Conservation (phyloP, 2,888 invertebrate genomes). For the Gasteruption jaculator region DNA sequence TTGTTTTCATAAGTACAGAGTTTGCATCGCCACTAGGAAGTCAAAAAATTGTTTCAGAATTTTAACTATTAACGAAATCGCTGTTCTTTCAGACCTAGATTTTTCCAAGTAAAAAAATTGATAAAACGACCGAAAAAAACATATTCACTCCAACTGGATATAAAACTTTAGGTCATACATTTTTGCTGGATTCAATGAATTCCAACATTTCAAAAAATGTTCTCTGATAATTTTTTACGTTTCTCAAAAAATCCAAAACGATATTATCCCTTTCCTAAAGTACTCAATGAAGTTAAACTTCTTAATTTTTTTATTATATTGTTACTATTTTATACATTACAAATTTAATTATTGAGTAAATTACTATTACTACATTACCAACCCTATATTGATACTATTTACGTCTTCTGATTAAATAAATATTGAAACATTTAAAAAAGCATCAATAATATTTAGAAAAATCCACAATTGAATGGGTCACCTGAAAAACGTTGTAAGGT, state of each 20-base stretch:
- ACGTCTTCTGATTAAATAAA: background rate
- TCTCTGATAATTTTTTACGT: too few species aligned
- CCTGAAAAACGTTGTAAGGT: too few species aligned
- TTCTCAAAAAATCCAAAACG: too few species aligned
- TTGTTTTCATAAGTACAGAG: slow-evolving; percentile 79
- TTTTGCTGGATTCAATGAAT: too few species aligned
- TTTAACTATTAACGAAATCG: background rate
- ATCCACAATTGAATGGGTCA: too few species aligned
- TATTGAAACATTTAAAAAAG: background rate
- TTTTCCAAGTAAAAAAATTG: too few species aligned
- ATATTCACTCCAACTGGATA: too few species aligned
- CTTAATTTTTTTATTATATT: background rate
- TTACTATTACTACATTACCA: background rate
- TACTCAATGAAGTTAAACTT: too few species aligned
- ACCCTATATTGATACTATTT: background rate
- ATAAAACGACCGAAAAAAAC: too few species aligned
- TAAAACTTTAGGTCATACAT: too few species aligned
- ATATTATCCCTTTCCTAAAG: too few species aligned
- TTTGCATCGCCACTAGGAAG: slow-evolving; percentile 66
- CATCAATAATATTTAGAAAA: background rate
- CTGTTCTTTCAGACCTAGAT: background rate
- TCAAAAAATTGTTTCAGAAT: slow-evolving; percentile 10
- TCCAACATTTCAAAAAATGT: too few species aligned
- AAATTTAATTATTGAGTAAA: background rate
- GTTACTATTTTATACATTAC: background rate